A percentile compares a stretch with the other conserved stretches of the same genome.
Conservation (phyloP, 2,888 invertebrate species). For the Antitype chi region DNA sequence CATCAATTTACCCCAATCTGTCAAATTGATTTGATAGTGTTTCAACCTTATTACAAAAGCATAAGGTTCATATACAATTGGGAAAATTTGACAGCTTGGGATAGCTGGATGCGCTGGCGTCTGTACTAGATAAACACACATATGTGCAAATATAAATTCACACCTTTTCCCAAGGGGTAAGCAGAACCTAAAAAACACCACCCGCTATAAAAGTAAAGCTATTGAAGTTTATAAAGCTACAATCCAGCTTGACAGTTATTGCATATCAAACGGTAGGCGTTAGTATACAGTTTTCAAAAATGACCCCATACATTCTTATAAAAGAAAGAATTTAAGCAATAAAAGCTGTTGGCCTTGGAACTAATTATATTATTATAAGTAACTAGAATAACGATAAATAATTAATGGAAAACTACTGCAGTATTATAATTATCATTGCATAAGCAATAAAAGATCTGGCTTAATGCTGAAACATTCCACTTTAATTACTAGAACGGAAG, state of each 20-base stretch:
- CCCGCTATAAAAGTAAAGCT: neutral
- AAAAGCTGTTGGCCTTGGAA: neutral
- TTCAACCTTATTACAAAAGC: no score
- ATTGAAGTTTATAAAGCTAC: neutral
- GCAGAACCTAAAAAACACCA: neutral
- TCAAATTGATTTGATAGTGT: no score
- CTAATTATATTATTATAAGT: neutral
- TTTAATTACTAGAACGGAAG: slow-evolving; percentile 26
- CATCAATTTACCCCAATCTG: no score
- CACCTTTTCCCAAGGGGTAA: fast-evolving
- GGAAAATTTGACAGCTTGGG: no score
- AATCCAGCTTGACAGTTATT: neutral
- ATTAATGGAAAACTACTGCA: slow-evolving; percentile 23
- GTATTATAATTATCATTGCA: slow-evolving; percentile 37
- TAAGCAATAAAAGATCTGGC: slow-evolving; percentile 28
- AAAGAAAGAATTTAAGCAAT: slow-evolving; percentile 15
- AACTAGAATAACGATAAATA: slow-evolving; percentile 9
- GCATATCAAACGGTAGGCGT: neutral
- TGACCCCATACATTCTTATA: neutral
- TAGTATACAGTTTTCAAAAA: neutral
- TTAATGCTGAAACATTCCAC: slow-evolving; percentile 33
- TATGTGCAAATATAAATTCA: no score
- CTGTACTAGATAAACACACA: neutral
- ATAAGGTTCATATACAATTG: no score
- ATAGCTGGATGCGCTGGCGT: no score